A percentile compares a stretch with the other conserved stretches of the same genome.
Conservation (phyloP, 2,797 vertebrate species). For the Amblyopsis hoosieri region DNA sequence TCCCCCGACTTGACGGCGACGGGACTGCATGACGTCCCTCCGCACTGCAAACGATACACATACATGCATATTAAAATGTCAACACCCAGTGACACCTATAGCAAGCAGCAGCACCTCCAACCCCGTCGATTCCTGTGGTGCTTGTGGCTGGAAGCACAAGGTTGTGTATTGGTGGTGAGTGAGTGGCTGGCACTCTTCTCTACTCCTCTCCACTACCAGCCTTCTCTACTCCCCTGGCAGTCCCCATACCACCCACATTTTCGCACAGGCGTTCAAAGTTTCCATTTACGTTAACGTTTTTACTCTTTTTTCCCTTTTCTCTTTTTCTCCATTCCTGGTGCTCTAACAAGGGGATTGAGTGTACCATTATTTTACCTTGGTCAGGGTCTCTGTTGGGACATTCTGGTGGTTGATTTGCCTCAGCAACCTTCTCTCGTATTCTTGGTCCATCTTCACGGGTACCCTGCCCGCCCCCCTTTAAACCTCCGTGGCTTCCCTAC, state of each 20-base stretch:
- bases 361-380: constrained; percentile 65
- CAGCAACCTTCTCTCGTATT: constrained; percentile 82
- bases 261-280: no score
- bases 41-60: constrained; percentile 3
- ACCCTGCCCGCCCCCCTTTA: constrained; percentile 36
- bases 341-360: no score
- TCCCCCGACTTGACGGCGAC: constrained; percentile 79
- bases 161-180: background rate
- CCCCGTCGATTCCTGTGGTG: no score
- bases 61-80: no score
- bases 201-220: background rate
- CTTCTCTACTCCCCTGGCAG: no score
- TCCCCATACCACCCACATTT: no score
- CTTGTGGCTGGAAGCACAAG: background rate
- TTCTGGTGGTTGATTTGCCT: constrained; percentile 86
- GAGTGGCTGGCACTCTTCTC: background rate
- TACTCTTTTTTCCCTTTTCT: no score
- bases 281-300: no score
- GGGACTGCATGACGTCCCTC: constrained; percentile 75
- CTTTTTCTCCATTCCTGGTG: no score
- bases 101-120: no score
- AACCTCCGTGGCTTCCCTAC: constrained; percentile 47
- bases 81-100: no score
- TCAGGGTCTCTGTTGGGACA: constrained; percentile 67
- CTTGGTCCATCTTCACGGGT: constrained; percentile 78